Conservation (phyloP, 2,797 vertebrate species). For the Todus mexicanus region DNA sequence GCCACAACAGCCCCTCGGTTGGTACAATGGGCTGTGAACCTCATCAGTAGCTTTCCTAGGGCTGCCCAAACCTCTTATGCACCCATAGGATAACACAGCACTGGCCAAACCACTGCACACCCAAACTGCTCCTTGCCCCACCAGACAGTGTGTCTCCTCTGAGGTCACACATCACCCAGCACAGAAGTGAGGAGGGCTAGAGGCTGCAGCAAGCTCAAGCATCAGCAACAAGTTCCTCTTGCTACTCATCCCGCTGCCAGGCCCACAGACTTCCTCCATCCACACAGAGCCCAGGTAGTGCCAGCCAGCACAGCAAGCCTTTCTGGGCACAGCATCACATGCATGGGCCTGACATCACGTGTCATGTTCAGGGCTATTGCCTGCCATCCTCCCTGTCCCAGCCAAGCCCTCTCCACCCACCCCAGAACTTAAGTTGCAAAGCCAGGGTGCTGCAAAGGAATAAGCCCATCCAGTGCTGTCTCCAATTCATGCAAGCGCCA, state of each 20-base stretch:
- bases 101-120: not conserved
- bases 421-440: not conserved
- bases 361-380: not conserved
- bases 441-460: not conserved
- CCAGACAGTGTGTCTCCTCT: not conserved
- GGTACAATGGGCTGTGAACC: not conserved
- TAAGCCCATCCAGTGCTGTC: not conserved
- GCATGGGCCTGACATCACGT: not conserved
- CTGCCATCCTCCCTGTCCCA: not conserved
- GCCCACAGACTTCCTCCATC: not conserved
- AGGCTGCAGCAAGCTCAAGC: not conserved
- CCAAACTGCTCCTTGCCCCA: not conserved
- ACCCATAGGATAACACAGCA: not conserved
- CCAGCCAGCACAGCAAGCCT: rapidly evolving
- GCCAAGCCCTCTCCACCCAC: not conserved
- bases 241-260: not conserved
- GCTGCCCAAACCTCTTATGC: not conserved
- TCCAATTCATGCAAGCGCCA: not conserved
- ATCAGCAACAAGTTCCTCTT: not conserved
- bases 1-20: not conserved
- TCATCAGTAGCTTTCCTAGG: not conserved
- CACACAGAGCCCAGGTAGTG: not conserved
- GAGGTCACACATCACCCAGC: rapidly evolving
- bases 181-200: not conserved
- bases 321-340: not conserved